Evolutionary conservation across 2,797 vertebrate genomes (phyloP).

Genomic region (Peromyscus melanophrys): DNA sequence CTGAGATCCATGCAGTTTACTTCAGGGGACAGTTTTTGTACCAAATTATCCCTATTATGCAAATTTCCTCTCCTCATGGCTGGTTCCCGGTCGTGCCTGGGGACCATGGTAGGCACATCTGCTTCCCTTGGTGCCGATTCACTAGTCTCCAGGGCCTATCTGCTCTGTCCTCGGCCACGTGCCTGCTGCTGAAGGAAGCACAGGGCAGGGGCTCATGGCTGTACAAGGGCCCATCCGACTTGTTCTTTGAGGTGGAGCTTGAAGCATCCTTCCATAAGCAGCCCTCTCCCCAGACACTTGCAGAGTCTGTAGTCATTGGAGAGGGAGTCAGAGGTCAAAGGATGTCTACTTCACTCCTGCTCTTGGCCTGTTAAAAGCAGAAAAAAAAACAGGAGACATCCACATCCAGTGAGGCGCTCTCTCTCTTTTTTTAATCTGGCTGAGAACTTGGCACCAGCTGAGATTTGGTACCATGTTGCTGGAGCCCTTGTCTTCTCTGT

Average conservation of each 20-base stretch:
- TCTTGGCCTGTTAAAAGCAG: background rate
- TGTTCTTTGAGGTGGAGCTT: conserved; percentile 84
- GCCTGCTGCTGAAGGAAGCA: conserved; percentile 81
- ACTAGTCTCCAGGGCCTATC: conserved; percentile 91
- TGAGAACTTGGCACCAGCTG: background rate
- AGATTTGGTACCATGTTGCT: background rate
- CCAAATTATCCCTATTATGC: conserved; percentile 97
- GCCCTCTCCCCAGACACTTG: background rate
- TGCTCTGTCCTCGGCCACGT: conserved; percentile 88
- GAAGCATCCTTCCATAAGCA: conserved; percentile 83
- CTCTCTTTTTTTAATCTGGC: background rate
- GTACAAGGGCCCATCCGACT: conserved; percentile 83
- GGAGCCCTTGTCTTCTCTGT: background rate
- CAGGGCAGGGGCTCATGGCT: conserved; percentile 81
- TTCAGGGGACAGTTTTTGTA: conserved; percentile 92
- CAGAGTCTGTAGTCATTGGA: background rate
- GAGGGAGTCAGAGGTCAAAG: background rate
- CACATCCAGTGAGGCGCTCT: background rate
- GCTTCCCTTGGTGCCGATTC: conserved; percentile 95
- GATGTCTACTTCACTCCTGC: background rate
- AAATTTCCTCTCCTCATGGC: conserved; percentile 93
- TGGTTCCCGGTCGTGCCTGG: conserved; percentile 94
- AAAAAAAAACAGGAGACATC: background rate
- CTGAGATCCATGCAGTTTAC: conserved; percentile 92
- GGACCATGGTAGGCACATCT: conserved; percentile 93